phyloP scores from a whole-genome alignment of 1,140 invertebrate species.

The Sitophilus oryzae region DNA sequence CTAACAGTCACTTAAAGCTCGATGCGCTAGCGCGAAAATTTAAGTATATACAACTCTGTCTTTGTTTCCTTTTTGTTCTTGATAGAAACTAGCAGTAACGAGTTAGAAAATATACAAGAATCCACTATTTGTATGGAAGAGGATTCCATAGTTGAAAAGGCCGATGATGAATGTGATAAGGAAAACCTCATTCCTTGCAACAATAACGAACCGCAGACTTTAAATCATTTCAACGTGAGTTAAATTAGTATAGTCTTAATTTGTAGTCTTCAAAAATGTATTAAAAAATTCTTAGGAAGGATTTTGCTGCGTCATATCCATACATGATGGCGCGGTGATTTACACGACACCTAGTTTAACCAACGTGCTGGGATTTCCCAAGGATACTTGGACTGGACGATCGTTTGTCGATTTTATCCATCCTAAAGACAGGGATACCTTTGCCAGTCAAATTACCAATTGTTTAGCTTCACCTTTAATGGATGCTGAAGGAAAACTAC shows the following conservation, averaged over 20 bases:
- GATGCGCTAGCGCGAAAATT: not conserved
- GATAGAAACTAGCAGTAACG: not conserved
- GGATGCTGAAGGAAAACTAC: constrained; percentile 42
- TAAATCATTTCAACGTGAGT: no score
- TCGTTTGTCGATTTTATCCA: constrained; percentile 84
- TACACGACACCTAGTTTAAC: constrained; percentile 67
- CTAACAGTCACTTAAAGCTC: no score
- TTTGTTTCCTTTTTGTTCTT: not conserved
- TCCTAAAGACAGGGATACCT: constrained; percentile 59
- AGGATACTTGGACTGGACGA: constrained; percentile 78
- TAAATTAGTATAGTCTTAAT: no score
- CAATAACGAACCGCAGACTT: no score
- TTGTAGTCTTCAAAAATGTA: no score
- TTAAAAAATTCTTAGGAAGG: constrained; percentile 63
- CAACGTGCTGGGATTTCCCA: constrained; percentile 68
- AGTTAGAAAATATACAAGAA: not conserved
- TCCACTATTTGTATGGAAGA: not conserved
- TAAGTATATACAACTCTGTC: not conserved
- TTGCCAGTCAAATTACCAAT: constrained; percentile 51
- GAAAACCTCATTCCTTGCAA: no score
- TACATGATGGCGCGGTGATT: constrained; percentile 73
- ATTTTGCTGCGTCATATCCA: constrained; percentile 73
- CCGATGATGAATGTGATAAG: no score
- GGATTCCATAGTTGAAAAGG: no score
- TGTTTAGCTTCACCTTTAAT: constrained; percentile 48